phyloP scores from a whole-genome alignment of 2,888 invertebrate genomes.

The Aproaerema taeniolella region DNA sequence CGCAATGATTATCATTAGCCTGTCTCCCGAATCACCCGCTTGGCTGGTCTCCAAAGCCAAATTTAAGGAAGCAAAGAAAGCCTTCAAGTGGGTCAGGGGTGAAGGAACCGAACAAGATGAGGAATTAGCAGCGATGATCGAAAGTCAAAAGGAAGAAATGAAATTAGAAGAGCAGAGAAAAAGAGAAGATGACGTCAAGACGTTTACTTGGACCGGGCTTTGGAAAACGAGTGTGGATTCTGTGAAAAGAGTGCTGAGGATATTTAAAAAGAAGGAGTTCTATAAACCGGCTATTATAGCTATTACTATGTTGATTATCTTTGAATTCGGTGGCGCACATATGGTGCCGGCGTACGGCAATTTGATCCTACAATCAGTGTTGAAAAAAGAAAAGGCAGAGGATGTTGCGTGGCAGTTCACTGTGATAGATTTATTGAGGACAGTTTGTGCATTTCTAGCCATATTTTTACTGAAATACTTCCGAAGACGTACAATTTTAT shows the following conservation, averaged over 20 bases:
- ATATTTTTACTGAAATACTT: constrained; percentile 62
- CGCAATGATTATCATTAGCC: constrained; percentile 61
- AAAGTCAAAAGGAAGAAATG: constrained; percentile 50
- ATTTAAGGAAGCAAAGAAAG: constrained; percentile 73
- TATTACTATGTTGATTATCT: constrained; percentile 65
- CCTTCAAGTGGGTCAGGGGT: constrained; percentile 79
- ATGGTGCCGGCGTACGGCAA: constrained; percentile 69
- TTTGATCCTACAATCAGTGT: constrained; percentile 55
- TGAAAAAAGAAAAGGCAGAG: constrained; percentile 47
- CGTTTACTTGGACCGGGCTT: constrained; percentile 35
- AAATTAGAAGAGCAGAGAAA: constrained; percentile 35
- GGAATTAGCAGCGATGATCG: constrained; percentile 60
- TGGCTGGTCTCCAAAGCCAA: constrained; percentile 81
- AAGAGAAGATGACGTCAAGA: constrained; percentile 29
- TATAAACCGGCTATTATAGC: constrained; percentile 65
- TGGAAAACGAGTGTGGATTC: constrained; percentile 40
- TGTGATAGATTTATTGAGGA: constrained; percentile 80
- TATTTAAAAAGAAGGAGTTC: constrained; percentile 67
- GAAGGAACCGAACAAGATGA: constrained; percentile 57
- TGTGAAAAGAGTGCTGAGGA: constrained; percentile 46
- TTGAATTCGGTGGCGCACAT: constrained; percentile 68
- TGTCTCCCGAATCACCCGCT: constrained; percentile 80
- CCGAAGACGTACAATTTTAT: constrained; percentile 57
- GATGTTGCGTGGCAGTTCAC: constrained; percentile 78
- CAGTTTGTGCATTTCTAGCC: constrained; percentile 78